These are phyloP conservation scores for Synanthedon vespiformis DNA, from an alignment of 2,888 invertebrate species.

Conservation along the genomic window DNA sequence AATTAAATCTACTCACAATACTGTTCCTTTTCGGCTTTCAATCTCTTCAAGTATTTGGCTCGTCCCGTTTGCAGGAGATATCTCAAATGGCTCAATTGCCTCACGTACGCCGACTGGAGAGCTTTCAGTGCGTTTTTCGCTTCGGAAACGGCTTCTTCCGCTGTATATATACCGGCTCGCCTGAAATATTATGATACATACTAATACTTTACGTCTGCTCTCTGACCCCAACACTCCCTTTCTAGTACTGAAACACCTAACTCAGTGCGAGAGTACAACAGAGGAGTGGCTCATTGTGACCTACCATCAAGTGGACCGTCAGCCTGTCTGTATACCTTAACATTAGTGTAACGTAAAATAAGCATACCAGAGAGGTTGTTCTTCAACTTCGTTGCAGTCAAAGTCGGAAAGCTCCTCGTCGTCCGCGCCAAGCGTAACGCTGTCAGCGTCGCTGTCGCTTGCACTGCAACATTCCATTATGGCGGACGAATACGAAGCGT, in stretches of 20 bases:
- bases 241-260: too few relatives aligned
- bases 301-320: too few relatives aligned
- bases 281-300: too few relatives aligned
- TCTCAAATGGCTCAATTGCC: conserved; percentile 83
- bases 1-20: conserved; percentile 77
- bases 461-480: conserved; percentile 53
- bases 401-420: conserved; percentile 10
- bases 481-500: conserved; percentile 30
- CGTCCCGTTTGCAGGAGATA: conserved; percentile 78
- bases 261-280: too few relatives aligned
- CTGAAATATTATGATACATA: too few relatives aligned
- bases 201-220: too few relatives aligned
- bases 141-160: conserved; percentile 86
- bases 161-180: conserved; percentile 89
- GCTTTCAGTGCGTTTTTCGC: conserved; percentile 80
- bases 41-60: conserved; percentile 76
- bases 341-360: too few relatives aligned
- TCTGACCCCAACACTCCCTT: too few relatives aligned
- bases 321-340: too few relatives aligned
- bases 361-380: background rate
- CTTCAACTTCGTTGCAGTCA: background rate
- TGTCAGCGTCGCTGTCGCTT: conserved; percentile 54
- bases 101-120: conserved; percentile 84
- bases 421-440: conserved; percentile 28
- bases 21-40: conserved; percentile 84